Base-by-base conservation (phyloP, 2,113 vertebrate species). In the Toxotes jaculatrix region DNA sequence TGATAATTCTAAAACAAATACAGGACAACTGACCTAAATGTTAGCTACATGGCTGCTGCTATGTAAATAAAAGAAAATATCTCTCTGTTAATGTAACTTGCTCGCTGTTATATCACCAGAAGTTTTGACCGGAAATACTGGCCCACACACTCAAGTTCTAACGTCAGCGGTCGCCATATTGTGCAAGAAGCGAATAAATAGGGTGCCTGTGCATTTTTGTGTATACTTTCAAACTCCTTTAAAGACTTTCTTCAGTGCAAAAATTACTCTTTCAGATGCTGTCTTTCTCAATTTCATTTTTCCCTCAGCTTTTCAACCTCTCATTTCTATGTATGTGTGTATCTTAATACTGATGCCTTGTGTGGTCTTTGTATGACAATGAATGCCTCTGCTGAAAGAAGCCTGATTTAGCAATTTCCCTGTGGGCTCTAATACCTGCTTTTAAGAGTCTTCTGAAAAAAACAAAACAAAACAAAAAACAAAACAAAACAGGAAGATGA, bases 381-480 rank as follows among this genome's bases (percentile, higher is more conserved):
- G 36, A 78, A 77, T 71, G 45, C 40, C 49, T 64, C 16, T 1
- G 7, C 60, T 84, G 42, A 85, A 79, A 69, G 32, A 73, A 70
- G 42, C 36, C 23, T 59, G 38, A 78, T 70, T 66, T 60, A 27
- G 38, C 76, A 43, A 51, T 70, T 47, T 77, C 45, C 71, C 49
- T 43, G 45, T 79, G 19, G 32, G 47, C 66, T 86, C 65, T 53
- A 27, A 77, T 77, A 51, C 42, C 66, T 76, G 76, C 57, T 88
- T 80, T 86, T 34, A 67, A 65, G 62, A 34, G 34, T 66, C 16
- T 21, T 55, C n/a, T 64, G 38, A 42, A 75, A 31, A 31, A 27
- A 27, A 27, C 27, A 27, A 27, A 27, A n/a, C n/a, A 27, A 27
- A 27, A 27, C 27, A 27, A 27, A 27, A 27, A 27, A 27, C 27